A percentile compares a stretch with the other conserved stretches of the same genome.
Conservation (phyloP, 2,113 vertebrate species). For the Ceuthmochares aereus region DNA sequence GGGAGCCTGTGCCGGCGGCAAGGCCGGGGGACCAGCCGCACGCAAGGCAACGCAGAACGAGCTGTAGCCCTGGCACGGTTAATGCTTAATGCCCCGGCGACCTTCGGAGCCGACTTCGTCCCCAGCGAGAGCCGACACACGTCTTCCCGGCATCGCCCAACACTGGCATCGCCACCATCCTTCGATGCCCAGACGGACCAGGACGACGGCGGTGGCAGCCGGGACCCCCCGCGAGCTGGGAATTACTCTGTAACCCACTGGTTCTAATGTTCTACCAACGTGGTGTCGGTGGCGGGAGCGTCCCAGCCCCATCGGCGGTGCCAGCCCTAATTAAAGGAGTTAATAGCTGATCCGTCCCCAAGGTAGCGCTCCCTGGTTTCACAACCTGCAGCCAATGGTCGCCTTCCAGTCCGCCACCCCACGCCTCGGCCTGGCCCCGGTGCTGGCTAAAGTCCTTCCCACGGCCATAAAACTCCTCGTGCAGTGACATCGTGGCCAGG, state of each 20-base stretch:
- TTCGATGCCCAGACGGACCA: not conserved
- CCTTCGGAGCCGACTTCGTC: slow-evolving; percentile 57
- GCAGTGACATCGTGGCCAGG: not conserved
- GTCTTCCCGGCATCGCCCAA: not conserved
- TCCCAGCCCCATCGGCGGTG: not conserved
- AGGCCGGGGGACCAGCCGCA: not conserved
- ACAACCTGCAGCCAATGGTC: slow-evolving; percentile 46
- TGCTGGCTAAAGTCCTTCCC: slow-evolving; percentile 70
- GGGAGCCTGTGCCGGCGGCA: not conserved
- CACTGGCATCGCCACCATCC: not conserved
- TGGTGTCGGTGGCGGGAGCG: not conserved
- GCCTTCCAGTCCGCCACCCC: not conserved
- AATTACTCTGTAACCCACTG: slow-evolving; percentile 19
- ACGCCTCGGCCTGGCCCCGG: not conserved
- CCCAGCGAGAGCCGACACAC: not conserved
- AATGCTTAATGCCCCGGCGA: slow-evolving; percentile 55
- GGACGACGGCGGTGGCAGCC: not conserved
- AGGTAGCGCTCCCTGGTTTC: slow-evolving; percentile 24
- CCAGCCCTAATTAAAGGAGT: slow-evolving; percentile 51
- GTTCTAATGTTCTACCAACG: not conserved
- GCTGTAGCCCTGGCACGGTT: slow-evolving; percentile 23
- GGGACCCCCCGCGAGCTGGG: not conserved
- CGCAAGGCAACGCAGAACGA: slow-evolving; percentile 31
- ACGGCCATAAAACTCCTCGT: slow-evolving; percentile 30
- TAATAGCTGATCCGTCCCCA: slow-evolving; percentile 56